These are phyloP conservation scores for Artibeus jamaicensis DNA, from an alignment of 2,797 vertebrate genomes.

Conservation along the genomic window DNA sequence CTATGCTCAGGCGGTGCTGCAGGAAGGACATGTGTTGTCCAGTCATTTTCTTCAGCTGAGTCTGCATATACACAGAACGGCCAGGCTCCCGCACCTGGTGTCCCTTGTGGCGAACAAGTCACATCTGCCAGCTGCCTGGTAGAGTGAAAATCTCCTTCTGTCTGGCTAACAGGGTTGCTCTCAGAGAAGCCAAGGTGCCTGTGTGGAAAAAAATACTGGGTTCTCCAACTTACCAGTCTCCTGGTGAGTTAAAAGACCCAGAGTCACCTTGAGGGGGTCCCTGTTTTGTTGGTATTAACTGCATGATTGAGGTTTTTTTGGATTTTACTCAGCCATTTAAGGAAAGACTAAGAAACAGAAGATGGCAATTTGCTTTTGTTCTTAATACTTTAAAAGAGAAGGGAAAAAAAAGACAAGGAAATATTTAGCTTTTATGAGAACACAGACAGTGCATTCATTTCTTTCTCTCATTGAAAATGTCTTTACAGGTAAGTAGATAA, in stretches of 20 bases:
- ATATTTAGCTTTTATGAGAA: not conserved
- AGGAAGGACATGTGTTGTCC: not conserved
- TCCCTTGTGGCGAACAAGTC: not conserved
- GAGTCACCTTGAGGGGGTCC: not conserved
- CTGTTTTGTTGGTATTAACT: not conserved
- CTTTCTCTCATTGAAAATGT: not conserved
- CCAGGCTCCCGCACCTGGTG: not conserved
- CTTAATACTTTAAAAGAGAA: not conserved
- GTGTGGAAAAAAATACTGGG: not conserved
- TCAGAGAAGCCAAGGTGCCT: not conserved
- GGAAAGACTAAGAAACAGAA: not conserved
- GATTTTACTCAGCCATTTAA: not conserved
- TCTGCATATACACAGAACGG: not conserved
- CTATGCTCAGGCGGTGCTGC: too few species aligned
- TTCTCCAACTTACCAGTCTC: not conserved
- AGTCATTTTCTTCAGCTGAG: not conserved
- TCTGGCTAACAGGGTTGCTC: not conserved
- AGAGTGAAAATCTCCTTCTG: not conserved
- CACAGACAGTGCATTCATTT: not conserved
- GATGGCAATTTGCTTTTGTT: not conserved
- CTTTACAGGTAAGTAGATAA: not conserved
- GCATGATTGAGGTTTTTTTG: not conserved
- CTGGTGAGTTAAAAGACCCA: not conserved
- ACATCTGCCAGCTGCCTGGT: not conserved
- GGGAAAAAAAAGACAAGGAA: not conserved